Percentiles rank a stretch among this genome's conserved stretches.
These are phyloP conservation scores for Tachycineta bicolor DNA, from an alignment of 2,113 vertebrate species.

Conservation along the genomic window DNA sequence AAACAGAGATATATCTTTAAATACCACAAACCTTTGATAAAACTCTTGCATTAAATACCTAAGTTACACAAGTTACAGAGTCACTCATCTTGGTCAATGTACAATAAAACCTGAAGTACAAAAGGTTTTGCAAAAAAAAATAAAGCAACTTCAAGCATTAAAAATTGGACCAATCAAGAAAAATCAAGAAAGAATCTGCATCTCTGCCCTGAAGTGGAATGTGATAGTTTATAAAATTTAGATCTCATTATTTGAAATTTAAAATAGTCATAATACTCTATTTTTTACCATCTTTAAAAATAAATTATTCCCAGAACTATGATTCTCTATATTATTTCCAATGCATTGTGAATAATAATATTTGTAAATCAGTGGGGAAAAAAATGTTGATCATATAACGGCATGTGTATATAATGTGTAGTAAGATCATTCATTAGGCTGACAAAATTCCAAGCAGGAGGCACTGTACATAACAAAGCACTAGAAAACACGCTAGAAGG, in stretches of 20 bases:
- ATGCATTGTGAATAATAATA: not conserved
- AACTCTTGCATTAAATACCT: not conserved
- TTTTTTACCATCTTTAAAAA: not conserved
- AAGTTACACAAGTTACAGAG: not conserved
- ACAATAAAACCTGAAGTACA: not conserved
- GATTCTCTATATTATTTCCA: not conserved
- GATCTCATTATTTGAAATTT: not conserved
- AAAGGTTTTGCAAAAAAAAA: conserved; percentile 6
- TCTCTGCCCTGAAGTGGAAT: not conserved
- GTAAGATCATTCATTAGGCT: not conserved
- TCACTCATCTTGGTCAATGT: not conserved
- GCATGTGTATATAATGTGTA: not conserved
- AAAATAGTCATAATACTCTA: not conserved
- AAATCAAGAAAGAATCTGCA: not conserved
- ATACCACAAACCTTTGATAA: not conserved
- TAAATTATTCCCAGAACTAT: not conserved
- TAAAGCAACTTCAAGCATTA: not conserved
- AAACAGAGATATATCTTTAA: not conserved
- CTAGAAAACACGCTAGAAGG: not conserved
- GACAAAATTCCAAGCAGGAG: not conserved
- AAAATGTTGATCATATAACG: not conserved
- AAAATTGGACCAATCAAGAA: not conserved
- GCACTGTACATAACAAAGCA: not conserved
- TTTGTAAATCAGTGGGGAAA: not conserved
- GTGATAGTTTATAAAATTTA: not conserved